These are phyloP conservation scores for Carapus acus DNA, from an alignment of 2,797 vertebrate species.

Conservation along the genomic window DNA sequence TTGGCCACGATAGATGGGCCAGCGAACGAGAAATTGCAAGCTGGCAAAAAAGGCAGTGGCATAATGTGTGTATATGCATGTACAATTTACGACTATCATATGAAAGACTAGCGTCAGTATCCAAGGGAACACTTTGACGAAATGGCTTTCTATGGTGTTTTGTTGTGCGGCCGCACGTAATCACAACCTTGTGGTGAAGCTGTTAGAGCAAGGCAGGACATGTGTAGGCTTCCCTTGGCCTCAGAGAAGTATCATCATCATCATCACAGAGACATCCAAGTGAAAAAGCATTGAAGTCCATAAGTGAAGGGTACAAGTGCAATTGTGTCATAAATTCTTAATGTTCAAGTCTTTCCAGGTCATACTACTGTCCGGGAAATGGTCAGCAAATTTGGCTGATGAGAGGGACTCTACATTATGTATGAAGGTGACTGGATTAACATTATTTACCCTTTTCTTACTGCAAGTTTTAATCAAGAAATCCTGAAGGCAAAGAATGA, in stretches of 20 bases:
- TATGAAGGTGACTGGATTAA: constrained; percentile 33
- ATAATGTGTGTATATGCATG: background rate
- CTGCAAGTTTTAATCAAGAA: constrained; percentile 33
- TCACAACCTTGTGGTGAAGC: too few relatives aligned
- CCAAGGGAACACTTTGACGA: background rate
- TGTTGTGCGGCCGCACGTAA: too few relatives aligned
- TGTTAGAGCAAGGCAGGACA: too few relatives aligned
- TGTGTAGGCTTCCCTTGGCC: too few relatives aligned
- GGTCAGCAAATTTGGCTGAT: too few relatives aligned
- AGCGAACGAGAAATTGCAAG: background rate
- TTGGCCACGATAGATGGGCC: background rate
- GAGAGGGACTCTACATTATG: constrained; percentile 20
- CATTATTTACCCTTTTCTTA: constrained; percentile 43
- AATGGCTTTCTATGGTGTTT: background rate
- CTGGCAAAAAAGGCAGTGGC: background rate
- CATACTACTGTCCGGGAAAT: too few relatives aligned
- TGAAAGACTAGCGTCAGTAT: background rate
- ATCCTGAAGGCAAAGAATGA: constrained; percentile 23
- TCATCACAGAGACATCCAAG: too few relatives aligned
- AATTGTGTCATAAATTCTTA: too few relatives aligned
- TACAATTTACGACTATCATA: background rate
- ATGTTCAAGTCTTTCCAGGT: too few relatives aligned
- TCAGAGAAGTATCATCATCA: too few relatives aligned
- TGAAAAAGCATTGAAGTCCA: too few relatives aligned
- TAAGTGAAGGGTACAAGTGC: too few relatives aligned